Evolutionary conservation across 2,888 invertebrate genomes (phyloP).

Genomic region (Mystacides longicornis): DNA sequence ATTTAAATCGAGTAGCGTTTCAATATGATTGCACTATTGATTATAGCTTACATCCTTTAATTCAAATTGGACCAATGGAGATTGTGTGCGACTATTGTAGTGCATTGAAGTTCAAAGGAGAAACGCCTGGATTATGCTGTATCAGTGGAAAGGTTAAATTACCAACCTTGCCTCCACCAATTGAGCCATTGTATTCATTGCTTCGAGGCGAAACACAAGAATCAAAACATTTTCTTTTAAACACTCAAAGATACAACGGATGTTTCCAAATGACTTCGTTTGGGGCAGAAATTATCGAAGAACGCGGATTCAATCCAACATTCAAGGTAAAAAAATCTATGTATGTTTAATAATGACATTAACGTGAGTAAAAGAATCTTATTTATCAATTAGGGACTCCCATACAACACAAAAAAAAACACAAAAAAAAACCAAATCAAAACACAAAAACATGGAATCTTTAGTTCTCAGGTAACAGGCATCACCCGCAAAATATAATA

Average conservation of each 20-base stretch:
- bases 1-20: constrained; percentile 2
- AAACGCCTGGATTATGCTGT: constrained; percentile 2
- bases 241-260: constrained; percentile 31
- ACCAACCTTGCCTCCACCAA: not conserved
- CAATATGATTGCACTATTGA: not conserved
- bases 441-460: too few relatives aligned
- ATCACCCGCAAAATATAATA: too few relatives aligned
- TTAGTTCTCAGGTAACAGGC: too few relatives aligned
- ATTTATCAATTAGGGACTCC: too few relatives aligned
- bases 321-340: constrained; percentile 27
- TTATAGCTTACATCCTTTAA: not conserved
- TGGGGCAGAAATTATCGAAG: constrained; percentile 30
- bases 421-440: too few relatives aligned
- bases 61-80: not conserved
- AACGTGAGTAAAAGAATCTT: too few relatives aligned
- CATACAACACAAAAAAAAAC: too few relatives aligned
- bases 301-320: constrained; percentile 29
- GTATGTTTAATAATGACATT: too few relatives aligned
- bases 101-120: not conserved
- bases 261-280: constrained; percentile 33
- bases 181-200: not conserved
- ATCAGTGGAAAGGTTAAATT: not conserved
- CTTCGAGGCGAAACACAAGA: constrained; percentile 22
- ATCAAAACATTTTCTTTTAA: constrained; percentile 31
- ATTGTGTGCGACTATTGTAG: not conserved